Evolutionary conservation across 1,140 invertebrate genomes (phyloP).

Genomic region (Chironomus tepperi): DNA sequence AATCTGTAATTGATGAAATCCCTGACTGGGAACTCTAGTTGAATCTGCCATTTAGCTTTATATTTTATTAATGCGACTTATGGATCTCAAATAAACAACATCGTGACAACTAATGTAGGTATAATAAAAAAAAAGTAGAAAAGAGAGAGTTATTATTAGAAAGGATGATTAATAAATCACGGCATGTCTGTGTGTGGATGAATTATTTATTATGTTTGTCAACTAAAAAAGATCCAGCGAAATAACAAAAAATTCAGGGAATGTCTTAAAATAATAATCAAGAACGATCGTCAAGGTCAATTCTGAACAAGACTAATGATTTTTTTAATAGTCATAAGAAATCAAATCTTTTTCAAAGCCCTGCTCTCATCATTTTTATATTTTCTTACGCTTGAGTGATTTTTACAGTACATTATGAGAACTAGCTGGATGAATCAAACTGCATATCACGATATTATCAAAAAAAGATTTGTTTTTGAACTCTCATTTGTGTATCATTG

Average conservation of each 20-base stretch:
- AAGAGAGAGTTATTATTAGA: background rate
- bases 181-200: background rate
- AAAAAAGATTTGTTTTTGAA: too few relatives aligned
- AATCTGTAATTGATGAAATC: constrained; percentile 39
- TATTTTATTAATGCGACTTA: too few relatives aligned
- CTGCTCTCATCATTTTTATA: background rate
- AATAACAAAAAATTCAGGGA: too few relatives aligned
- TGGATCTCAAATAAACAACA: background rate
- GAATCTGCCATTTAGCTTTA: constrained; percentile 20
- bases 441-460: too few relatives aligned
- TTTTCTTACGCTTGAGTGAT: background rate
- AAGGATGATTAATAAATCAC: background rate
- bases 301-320: background rate
- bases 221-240: too few relatives aligned
- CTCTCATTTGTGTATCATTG: too few relatives aligned
- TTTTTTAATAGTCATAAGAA: background rate
- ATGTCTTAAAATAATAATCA: background rate
- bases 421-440: background rate
- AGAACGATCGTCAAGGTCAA: background rate
- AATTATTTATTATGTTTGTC: too few relatives aligned
- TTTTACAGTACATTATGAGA: background rate
- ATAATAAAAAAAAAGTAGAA: background rate
- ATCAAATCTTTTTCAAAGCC: background rate
- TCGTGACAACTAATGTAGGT: background rate
- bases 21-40: constrained; percentile 30